These are phyloP conservation scores for Neoarius graeffei DNA, from an alignment of 2,113 vertebrate species.

Conservation along the genomic window DNA sequence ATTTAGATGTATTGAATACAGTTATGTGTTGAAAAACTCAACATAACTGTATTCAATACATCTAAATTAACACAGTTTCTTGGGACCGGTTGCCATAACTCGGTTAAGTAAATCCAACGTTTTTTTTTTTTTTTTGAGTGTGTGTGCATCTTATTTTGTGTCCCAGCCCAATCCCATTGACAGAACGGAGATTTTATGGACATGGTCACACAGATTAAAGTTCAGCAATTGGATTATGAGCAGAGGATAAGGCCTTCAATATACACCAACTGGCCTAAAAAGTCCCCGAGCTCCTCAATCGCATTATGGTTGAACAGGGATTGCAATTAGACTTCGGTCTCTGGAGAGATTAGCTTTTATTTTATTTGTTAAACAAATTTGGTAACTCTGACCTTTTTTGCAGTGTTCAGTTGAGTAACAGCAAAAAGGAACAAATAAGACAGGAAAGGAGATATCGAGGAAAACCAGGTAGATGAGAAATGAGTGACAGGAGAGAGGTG, in stretches of 20 bases:
- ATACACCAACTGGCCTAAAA: slow-evolving; percentile 60
- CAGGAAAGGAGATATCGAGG: neutral
- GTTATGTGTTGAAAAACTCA: too few species aligned
- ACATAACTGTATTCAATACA: too few species aligned
- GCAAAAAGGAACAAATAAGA: slow-evolving; percentile 38
- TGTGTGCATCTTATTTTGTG: slow-evolving; percentile 24
- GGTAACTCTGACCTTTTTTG: slow-evolving; percentile 71
- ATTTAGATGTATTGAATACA: too few species aligned
- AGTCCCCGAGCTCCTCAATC: slow-evolving; percentile 62
- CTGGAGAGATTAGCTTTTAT: slow-evolving; percentile 59
- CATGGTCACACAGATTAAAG: slow-evolving; percentile 64
- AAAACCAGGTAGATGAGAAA: slow-evolving; percentile 18
- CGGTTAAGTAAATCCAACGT: too few species aligned
- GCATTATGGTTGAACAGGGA: slow-evolving; percentile 65
- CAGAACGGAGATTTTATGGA: slow-evolving; percentile 54
- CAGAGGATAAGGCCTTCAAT: slow-evolving; percentile 65
- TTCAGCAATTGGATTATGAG: slow-evolving; percentile 66
- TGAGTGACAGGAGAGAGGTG: neutral
- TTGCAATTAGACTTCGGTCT: slow-evolving; percentile 68
- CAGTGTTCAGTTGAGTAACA: slow-evolving; percentile 55
- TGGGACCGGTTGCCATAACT: too few species aligned
- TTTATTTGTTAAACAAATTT: slow-evolving; percentile 74
- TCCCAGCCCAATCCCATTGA: slow-evolving; percentile 43
- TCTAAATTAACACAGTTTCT: too few species aligned
- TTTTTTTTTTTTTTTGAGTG: too few species aligned